These are phyloP conservation scores for Holotrichia oblita DNA, from an alignment of 1,140 invertebrate genomes.

Conservation along the genomic window DNA sequence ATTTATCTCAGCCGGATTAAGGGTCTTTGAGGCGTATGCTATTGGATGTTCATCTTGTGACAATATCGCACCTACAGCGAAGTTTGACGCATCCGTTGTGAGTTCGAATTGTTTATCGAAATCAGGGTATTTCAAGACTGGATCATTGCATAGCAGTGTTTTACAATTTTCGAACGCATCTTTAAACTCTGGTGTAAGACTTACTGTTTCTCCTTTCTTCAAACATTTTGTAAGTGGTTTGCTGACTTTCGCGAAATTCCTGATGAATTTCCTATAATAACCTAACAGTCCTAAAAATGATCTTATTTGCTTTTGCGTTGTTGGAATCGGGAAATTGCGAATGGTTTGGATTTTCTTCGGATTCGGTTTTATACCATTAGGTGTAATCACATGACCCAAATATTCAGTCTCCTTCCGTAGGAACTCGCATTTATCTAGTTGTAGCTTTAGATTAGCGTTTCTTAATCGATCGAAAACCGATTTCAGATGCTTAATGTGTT, in stretches of 20 bases:
- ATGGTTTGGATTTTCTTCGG: not conserved
- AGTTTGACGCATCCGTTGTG: not conserved
- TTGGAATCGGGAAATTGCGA: not conserved
- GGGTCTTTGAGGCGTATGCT: not conserved
- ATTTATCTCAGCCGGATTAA: not conserved
- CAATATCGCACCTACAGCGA: not conserved
- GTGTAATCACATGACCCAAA: too few relatives aligned
- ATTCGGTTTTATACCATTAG: not conserved
- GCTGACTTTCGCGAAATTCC: slow-evolving; percentile 42
- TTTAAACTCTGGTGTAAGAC: too few relatives aligned
- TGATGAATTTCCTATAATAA: slow-evolving; percentile 48
- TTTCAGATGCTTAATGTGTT: slow-evolving; percentile 46
- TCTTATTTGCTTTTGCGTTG: slow-evolving; percentile 22
- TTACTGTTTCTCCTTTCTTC: slow-evolving; percentile 43
- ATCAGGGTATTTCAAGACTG: not conserved
- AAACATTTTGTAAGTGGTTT: slow-evolving; percentile 44
- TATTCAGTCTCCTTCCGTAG: not conserved
- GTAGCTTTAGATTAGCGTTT: too few relatives aligned
- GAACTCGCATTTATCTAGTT: not conserved
- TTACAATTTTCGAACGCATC: slow-evolving; percentile 41
- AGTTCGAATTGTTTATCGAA: not conserved
- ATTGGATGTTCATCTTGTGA: not conserved
- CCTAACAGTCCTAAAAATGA: slow-evolving; percentile 46
- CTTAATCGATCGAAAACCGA: not conserved
- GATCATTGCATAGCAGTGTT: slow-evolving; percentile 51